Evolutionary conservation across 2,113 vertebrate genomes (phyloP).

Genomic region (Catharus minimus): DNA sequence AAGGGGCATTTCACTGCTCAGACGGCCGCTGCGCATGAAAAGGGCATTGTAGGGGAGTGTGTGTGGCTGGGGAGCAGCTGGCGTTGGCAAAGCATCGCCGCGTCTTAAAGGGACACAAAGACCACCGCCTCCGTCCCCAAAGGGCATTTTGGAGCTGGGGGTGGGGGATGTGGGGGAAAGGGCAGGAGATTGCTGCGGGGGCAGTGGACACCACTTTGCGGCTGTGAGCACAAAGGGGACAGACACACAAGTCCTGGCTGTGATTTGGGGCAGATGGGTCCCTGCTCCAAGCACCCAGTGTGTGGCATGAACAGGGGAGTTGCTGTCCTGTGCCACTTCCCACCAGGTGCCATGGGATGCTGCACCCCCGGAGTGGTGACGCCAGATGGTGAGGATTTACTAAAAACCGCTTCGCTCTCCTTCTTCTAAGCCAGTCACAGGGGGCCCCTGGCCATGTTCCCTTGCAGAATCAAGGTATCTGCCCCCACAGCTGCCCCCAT

Average conservation of each 20-base stretch:
- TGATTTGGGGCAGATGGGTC: neutral
- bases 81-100: conserved; percentile 11
- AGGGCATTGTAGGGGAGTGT: conserved; percentile 57
- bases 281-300: neutral
- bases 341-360: fast-evolving
- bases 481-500: neutral
- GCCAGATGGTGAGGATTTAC: neutral
- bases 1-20: conserved; percentile 58
- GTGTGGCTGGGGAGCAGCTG: conserved; percentile 61
- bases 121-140: neutral
- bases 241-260: neutral
- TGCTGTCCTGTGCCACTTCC: neutral
- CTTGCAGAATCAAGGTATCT: neutral
- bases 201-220: neutral
- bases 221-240: neutral
- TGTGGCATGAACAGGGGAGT: neutral
- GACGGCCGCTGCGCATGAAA: conserved; percentile 42
- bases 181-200: neutral
- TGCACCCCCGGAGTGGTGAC: fast-evolving
- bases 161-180: neutral
- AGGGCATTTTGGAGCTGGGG: neutral
- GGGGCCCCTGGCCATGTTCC: neutral
- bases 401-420: fast-evolving
- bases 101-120: conserved; percentile 31
- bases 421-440: neutral